Conservation (phyloP, 2,113 vertebrate genomes). For the Aptenodytes forsteri region DNA sequence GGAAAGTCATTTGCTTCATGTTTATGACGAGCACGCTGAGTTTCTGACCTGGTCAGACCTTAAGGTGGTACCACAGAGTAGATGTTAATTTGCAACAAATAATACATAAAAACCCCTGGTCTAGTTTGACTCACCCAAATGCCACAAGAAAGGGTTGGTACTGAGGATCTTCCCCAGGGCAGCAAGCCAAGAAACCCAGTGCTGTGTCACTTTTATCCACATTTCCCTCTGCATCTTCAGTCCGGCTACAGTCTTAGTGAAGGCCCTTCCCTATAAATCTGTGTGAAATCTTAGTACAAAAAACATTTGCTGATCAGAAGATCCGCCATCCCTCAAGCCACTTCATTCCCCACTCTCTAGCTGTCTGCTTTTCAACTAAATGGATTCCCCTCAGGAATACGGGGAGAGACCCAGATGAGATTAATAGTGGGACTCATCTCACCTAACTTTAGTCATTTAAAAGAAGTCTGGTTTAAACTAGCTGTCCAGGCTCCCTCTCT, state of each 20-base stretch:
- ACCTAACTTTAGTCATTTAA: background rate
- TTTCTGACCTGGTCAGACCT: constrained; percentile 56
- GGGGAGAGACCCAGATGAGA: background rate
- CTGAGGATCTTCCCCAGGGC: background rate
- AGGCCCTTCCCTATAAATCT: background rate
- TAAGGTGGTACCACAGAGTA: constrained; percentile 34
- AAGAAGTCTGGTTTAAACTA: background rate
- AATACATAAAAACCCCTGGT: background rate
- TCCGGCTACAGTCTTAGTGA: background rate
- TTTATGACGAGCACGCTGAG: constrained; percentile 17
- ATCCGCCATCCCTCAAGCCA: background rate
- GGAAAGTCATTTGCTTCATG: constrained; percentile 24
- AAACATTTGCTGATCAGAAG: background rate
- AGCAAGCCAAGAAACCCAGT: background rate
- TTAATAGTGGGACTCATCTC: background rate
- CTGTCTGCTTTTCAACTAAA: background rate
- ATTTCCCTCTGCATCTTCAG: background rate
- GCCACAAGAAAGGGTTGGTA: background rate
- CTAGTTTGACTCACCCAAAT: background rate
- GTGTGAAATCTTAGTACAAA: background rate
- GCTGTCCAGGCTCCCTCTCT: background rate
- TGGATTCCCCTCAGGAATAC: background rate
- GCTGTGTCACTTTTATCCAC: background rate
- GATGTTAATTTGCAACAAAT: constrained; percentile 44
- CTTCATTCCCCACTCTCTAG: background rate